Percentiles rank a stretch among this genome's conserved stretches.
Evolutionary conservation across 2,888 invertebrate genomes (phyloP).

Genomic region (Philopedon plagiatum): DNA sequence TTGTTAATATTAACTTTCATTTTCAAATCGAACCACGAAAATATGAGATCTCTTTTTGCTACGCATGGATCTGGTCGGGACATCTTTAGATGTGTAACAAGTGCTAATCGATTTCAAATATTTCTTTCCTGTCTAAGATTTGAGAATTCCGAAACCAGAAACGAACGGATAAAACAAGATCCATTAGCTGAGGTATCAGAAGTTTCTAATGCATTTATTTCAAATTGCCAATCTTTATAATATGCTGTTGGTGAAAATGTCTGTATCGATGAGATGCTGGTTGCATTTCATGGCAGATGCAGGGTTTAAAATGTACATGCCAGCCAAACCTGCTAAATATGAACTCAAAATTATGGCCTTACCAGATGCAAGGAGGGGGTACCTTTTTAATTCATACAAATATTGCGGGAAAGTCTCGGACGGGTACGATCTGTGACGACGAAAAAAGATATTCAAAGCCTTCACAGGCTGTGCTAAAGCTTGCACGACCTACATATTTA

Average conservation of each 20-base stretch:
- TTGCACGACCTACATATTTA: slow-evolving; percentile 50
- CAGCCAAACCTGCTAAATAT: slow-evolving; percentile 18
- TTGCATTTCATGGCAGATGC: slow-evolving; percentile 20
- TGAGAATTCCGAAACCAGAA: background rate
- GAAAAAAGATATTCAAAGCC: slow-evolving; percentile 18
- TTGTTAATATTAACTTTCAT: background rate
- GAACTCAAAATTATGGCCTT: slow-evolving; percentile 23
- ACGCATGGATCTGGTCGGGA: slow-evolving; percentile 12
- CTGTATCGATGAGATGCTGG: slow-evolving; percentile 27
- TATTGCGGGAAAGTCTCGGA: background rate
- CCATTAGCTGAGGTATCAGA: background rate
- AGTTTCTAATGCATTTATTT: no score
- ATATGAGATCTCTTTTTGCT: background rate
- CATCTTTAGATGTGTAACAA: slow-evolving; percentile 8
- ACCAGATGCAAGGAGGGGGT: slow-evolving; percentile 21
- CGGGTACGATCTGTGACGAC: background rate
- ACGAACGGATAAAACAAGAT: background rate
- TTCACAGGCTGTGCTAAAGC: slow-evolving; percentile 39
- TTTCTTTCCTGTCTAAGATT: background rate
- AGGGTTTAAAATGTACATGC: slow-evolving; percentile 32
- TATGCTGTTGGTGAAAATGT: background rate
- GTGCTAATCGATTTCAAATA: background rate
- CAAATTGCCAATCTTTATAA: background rate
- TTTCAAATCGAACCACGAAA: slow-evolving; percentile 4
- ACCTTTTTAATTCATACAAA: background rate